A percentile compares a stretch with the other conserved stretches of the same genome.
These are phyloP conservation scores for Leptodactylus fallax DNA, from an alignment of 2,797 vertebrate genomes.

Conservation along the genomic window DNA sequence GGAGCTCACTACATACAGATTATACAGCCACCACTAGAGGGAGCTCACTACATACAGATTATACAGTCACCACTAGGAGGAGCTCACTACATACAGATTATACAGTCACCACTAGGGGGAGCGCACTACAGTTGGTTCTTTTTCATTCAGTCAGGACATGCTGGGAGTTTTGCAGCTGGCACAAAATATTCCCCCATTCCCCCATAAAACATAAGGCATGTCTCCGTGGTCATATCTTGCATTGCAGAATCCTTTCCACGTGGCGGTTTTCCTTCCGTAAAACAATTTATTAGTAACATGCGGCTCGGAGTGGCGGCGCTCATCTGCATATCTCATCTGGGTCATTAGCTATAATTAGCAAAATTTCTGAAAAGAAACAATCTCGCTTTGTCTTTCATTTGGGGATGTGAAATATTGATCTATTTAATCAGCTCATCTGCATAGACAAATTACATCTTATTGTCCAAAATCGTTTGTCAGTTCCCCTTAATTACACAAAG, in stretches of 20 bases:
- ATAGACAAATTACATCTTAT: constrained; percentile 81
- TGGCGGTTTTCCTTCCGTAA: constrained; percentile 11
- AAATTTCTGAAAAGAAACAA: constrained; percentile 78
- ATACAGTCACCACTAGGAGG: background rate
- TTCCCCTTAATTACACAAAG: constrained; percentile 55
- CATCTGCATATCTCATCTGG: constrained; percentile 60
- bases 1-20: background rate
- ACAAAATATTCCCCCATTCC: too few species aligned
- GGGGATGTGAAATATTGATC: constrained; percentile 79
- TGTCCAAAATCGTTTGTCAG: constrained; percentile 66
- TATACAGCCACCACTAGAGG: background rate
- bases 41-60: background rate
- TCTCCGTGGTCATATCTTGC: background rate
- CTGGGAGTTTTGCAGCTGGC: background rate
- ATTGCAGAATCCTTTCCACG: background rate
- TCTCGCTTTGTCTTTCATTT: constrained; percentile 74
- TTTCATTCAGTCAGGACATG: background rate
- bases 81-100: background rate
- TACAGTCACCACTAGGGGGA: background rate
- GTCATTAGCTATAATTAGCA: constrained; percentile 63
- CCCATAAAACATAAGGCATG: too few species aligned
- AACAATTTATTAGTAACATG: constrained; percentile 14
- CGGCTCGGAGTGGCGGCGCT: constrained; percentile 20
- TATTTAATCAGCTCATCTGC: constrained; percentile 75
- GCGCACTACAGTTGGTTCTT: too few species aligned